A percentile compares a stretch with the other conserved stretches of the same genome.
phyloP scores from a whole-genome alignment of 2,888 invertebrate species.

The Megalurothrips usitatus region DNA sequence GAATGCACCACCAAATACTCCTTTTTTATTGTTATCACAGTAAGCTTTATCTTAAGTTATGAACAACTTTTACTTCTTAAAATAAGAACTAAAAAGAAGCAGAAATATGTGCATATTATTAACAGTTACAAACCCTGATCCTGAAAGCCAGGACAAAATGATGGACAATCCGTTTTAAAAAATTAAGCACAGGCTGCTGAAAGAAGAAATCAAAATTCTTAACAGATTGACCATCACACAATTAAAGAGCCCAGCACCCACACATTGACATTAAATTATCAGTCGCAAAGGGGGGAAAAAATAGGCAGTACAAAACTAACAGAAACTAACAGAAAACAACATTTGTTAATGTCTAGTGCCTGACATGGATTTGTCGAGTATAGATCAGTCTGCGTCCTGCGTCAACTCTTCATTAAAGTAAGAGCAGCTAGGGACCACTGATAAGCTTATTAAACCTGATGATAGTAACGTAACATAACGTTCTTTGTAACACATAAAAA shows the following conservation, averaged over 20 bases:
- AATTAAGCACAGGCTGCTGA: background rate
- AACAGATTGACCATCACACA: too few species aligned
- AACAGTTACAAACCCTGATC: background rate
- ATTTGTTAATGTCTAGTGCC: too few species aligned
- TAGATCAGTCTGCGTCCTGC: too few species aligned
- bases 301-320: too few species aligned
- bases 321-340: background rate
- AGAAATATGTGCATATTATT: background rate
- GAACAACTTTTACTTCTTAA: background rate
- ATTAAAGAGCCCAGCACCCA: too few species aligned
- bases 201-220: background rate
- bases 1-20: background rate
- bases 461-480: background rate
- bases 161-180: background rate
- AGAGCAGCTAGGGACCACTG: background rate
- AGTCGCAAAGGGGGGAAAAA: background rate
- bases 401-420: background rate
- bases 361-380: too few species aligned
- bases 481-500: background rate
- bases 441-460: too few species aligned
- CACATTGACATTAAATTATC: background rate
- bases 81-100: background rate
- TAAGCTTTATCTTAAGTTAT: background rate
- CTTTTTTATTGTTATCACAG: background rate
- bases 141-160: background rate